Evolutionary conservation across 1,140 invertebrate species (phyloP), one percentile per base, ranked within the genome.

Genomic region (Drosophila sproati): DNA sequence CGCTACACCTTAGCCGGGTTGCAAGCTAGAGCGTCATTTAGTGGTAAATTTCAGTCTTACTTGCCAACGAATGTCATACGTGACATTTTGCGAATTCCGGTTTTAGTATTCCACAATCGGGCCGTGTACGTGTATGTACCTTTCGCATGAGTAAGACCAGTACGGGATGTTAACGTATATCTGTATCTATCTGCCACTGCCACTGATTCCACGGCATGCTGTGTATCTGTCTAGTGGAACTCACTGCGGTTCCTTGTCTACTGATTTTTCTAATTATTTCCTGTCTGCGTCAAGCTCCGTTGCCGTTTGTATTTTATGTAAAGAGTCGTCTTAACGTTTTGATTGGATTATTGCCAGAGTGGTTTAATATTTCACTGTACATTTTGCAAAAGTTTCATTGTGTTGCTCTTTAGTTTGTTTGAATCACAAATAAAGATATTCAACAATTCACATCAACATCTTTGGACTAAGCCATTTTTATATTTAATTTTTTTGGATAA

Each of bases 51-150:
- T 88, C 77, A 80, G 59, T 78, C 85, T 87, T 83, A 87, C 70
- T 88, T 83, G 66, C 77, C 80, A 80, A 72, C 77, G 77, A 80
- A 72, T 82, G 63, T 74, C 77, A 83, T 80, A 88, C 85, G 85
- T 88, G 85, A 88, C 85, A 88, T 88, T 88, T 88, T 85, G 72
- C 62, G 62, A 89, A 88, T 89, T 88, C 81, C 78, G 77, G 73
- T 88, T 89, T 85, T 77, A 77, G 69, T 79, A 82, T 81, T 77
- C 69, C 78, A 64, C 71, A 80, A 80, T 70, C 70, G 55, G 12
- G 50, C 35, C 47, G 41, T 45, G 43, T 52, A 31, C 56, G 50
- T 64, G 47, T 51, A 51, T 41, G 29, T 39, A 29, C n/a, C 48
- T 32, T 6, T 35, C 5, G 5, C n/a, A 5, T 43, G 29, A 47